phyloP scores from a whole-genome alignment of 2,888 invertebrate genomes.

The Steinernema hermaphroditum region DNA sequence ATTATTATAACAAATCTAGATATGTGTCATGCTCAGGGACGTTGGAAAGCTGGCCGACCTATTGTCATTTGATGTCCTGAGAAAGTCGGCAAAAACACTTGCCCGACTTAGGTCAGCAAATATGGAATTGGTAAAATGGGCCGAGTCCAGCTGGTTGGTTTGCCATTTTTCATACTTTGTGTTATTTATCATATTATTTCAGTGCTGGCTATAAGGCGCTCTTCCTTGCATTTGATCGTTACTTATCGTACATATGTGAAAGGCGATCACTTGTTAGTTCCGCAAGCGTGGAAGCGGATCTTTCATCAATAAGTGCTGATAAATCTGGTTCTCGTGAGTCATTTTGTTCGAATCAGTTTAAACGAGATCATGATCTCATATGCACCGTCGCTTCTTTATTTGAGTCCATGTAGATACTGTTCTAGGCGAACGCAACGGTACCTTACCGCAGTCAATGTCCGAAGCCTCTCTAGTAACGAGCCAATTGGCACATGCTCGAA shows the following conservation, averaged over 20 bases:
- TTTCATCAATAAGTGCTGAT: not conserved
- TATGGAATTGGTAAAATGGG: constrained; percentile 53
- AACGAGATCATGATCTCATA: no score
- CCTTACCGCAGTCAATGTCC: constrained; percentile 31
- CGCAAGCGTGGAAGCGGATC: constrained; percentile 1
- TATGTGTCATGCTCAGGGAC: constrained; percentile 58
- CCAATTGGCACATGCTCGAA: not conserved
- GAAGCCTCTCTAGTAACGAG: not conserved
- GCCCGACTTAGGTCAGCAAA: constrained; percentile 47
- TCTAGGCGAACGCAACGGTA: constrained; percentile 38
- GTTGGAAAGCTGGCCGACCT: constrained; percentile 45
- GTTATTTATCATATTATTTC: not conserved
- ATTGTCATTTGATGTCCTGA: constrained; percentile 41
- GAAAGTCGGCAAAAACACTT: constrained; percentile 40
- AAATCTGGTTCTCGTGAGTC: not conserved
- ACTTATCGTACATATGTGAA: constrained; percentile 16
- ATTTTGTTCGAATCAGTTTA: no score
- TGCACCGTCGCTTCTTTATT: no score
- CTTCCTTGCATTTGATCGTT: constrained; percentile 15
- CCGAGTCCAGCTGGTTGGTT: constrained; percentile 53
- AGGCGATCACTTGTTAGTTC: constrained; percentile 22
- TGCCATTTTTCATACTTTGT: not conserved
- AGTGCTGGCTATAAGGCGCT: constrained; percentile 17
- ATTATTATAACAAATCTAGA: constrained; percentile 38
- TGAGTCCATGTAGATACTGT: constrained; percentile 6